Base-by-base conservation (phyloP, 1,140 invertebrate species). In the Lutraria rhynchaena region DNA sequence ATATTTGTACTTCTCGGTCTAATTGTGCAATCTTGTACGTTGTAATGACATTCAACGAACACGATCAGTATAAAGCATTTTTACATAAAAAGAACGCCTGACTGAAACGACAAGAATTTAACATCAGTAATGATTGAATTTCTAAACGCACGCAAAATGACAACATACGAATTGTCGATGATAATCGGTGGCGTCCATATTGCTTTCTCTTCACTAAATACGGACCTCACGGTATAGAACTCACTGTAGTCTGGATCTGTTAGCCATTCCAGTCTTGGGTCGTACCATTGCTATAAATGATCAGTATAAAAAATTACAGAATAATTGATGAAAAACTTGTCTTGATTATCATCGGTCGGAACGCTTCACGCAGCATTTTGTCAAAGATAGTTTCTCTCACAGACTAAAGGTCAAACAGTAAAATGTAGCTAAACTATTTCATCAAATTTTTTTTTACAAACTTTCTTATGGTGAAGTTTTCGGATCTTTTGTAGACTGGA, bases 121-220 rank as follows among this genome's bases (percentile, higher is more conserved):
- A 57, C 9, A 57, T 24, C 9, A 15, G 22, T 57, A 57, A n/a
- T 13, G 22, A 24, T 17, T 9, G 11, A 13, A n/a, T 13, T 15
- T 35, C 31, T 4, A 9, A 37, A 37, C 2, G 33, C 11, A 7
- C 5, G 1, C 37, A 46, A 2, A 29, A 35, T 24, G 29, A 29
- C 0, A 1, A 67, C 63, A 5, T 41, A 67, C 63, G 63, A 67
- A 41, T 67, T 67, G 19, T 67, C 63, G 27, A 67, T 44, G 29
- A 67, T 67, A 19, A 67, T 22, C 17, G 63, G 4, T 1, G 63
- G 63, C 22, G 29, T 44, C 63, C 63, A 67, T 17, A 67, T 24
- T n/a, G 4, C 19, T 7, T 27, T 67, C 17, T 67, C 63, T 15
- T 49, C 27, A 29, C 63, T 67, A 29, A 67, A 67, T 24, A 67